Percentiles rank a stretch among this genome's conserved stretches.
These are phyloP conservation scores for Halichoerus grypus DNA, from an alignment of 2,113 vertebrate genomes.

Conservation along the genomic window DNA sequence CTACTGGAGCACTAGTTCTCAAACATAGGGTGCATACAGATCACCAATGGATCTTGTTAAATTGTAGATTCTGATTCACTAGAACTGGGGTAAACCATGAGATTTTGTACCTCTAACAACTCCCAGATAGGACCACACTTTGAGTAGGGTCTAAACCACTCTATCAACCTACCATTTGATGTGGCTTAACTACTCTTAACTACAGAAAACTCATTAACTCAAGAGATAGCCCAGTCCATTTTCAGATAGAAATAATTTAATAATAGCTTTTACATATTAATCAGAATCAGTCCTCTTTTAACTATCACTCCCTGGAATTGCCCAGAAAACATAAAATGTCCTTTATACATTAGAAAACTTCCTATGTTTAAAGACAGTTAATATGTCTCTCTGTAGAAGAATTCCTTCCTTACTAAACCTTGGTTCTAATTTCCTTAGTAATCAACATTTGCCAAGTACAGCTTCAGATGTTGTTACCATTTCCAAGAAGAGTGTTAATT, in stretches of 20 bases:
- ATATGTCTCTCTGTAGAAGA: neutral
- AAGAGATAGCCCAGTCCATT: neutral
- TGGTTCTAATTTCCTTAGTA: neutral
- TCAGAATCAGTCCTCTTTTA: neutral
- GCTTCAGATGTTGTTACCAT: neutral
- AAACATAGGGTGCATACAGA: neutral
- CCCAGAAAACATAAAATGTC: neutral
- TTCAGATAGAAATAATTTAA: neutral
- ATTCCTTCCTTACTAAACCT: neutral
- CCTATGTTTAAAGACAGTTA: neutral
- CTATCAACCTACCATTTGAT: neutral
- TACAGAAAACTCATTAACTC: neutral
- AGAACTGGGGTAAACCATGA: neutral
- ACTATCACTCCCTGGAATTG: conserved; percentile 11
- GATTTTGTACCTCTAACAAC: neutral
- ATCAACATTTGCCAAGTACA: neutral
- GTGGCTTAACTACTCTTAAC: neutral
- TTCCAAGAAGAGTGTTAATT: conserved; percentile 38
- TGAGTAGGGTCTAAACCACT: neutral
- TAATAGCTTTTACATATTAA: neutral
- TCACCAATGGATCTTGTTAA: neutral
- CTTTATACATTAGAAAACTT: neutral
- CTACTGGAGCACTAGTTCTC: neutral
- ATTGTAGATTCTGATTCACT: neutral
- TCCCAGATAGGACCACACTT: neutral